phyloP scores from a whole-genome alignment of 2,113 vertebrate genomes.

The Chelonoidis abingdonii region DNA sequence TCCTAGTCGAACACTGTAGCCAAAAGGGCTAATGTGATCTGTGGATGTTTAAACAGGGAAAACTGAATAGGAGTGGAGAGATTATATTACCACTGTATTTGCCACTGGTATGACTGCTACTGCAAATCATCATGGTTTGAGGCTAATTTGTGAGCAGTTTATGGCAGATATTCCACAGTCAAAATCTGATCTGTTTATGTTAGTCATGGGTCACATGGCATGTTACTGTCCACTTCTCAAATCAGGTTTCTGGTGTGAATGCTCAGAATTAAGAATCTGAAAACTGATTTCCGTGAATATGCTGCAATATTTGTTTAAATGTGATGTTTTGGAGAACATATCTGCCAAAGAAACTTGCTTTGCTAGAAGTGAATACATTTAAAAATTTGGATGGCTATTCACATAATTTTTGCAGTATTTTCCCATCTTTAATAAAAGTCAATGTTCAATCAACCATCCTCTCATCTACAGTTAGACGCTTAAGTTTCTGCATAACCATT shows the following conservation, averaged over 20 bases:
- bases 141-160: background rate
- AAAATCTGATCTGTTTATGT: background rate
- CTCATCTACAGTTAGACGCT: background rate
- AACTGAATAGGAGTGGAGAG: background rate
- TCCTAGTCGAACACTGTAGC: background rate
- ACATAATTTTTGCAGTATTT: background rate
- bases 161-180: background rate
- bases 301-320: background rate
- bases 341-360: background rate
- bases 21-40: slow-evolving; percentile 1
- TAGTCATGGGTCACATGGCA: background rate
- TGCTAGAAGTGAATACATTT: background rate
- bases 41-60: slow-evolving; percentile 5
- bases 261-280: background rate
- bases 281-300: background rate
- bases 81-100: background rate
- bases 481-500: background rate
- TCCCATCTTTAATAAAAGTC: background rate
- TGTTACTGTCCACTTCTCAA: background rate
- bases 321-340: background rate
- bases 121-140: background rate
- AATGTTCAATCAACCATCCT: background rate
- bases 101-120: background rate
- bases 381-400: background rate
- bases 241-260: background rate